These are phyloP conservation scores for Pachycephus smyrnensis DNA, from an alignment of 2,888 invertebrate species.

Conservation along the genomic window DNA sequence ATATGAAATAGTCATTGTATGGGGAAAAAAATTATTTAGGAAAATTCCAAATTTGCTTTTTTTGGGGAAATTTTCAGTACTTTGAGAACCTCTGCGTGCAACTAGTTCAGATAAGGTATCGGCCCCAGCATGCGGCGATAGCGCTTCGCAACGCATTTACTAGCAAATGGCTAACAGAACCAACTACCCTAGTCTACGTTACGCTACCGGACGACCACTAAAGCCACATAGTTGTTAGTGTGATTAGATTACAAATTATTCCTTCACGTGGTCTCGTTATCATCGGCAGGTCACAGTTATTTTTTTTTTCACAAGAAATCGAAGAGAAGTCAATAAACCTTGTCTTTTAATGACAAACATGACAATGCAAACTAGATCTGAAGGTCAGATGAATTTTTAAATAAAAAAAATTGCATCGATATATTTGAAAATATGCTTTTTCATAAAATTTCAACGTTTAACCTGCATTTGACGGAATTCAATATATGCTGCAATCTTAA, in stretches of 20 bases:
- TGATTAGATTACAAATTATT: slow-evolving; percentile 37
- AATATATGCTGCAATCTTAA: background rate
- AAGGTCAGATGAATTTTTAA: background rate
- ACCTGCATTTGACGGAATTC: background rate
- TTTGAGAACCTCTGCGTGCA: slow-evolving; percentile 61
- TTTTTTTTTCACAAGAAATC: background rate
- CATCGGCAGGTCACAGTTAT: background rate
- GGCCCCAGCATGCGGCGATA: slow-evolving; percentile 49
- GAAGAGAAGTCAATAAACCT: background rate
- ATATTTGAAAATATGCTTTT: background rate
- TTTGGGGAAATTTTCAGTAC: background rate
- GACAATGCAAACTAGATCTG: background rate
- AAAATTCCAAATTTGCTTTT: background rate
- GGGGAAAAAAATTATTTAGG: background rate
- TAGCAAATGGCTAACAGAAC: slow-evolving; percentile 11
- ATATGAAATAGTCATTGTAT: rapidly evolving
- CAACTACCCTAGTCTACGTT: background rate
- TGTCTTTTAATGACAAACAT: background rate
- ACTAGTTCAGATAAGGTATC: slow-evolving; percentile 65
- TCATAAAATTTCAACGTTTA: background rate
- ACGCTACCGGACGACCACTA: slow-evolving; percentile 20
- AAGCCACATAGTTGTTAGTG: slow-evolving; percentile 17
- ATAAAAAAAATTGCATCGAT: background rate
- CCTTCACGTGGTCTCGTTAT: slow-evolving; percentile 9
- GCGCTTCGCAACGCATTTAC: slow-evolving; percentile 49